phyloP scores from a whole-genome alignment of 2,797 vertebrate genomes.

The Cercopithecus diana region DNA sequence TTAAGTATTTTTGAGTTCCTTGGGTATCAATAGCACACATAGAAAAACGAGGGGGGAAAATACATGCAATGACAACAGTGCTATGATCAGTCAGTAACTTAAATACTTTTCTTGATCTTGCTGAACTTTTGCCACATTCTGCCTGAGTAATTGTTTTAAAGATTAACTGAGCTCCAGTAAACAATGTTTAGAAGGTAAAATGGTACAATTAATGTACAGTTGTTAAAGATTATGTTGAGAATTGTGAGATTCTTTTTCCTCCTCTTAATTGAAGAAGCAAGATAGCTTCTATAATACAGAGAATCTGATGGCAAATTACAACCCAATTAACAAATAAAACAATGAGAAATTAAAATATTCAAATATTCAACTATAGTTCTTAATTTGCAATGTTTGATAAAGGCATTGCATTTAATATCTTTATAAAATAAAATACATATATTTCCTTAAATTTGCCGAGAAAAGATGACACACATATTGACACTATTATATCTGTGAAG shows the following conservation, averaged over 20 bases:
- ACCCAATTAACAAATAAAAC: slow-evolving; percentile 23
- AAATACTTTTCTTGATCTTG: background rate
- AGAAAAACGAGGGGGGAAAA: background rate
- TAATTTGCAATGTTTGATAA: slow-evolving; percentile 68
- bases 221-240: background rate
- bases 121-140: background rate
- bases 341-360: slow-evolving; percentile 17
- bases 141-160: background rate
- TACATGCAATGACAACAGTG: background rate
- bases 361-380: background rate
- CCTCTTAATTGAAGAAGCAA: background rate
- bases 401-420: slow-evolving; percentile 73
- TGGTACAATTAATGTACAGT: background rate
- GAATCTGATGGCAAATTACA: background rate
- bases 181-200: slow-evolving; percentile 34
- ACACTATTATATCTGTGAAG: slow-evolving; percentile 47
- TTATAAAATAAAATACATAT: slow-evolving; percentile 51
- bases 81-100: background rate
- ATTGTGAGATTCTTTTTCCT: background rate
- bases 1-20: slow-evolving; percentile 31
- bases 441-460: background rate
- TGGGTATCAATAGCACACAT: background rate
- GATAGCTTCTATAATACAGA: background rate
- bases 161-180: background rate
- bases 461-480: slow-evolving; percentile 18